These are phyloP conservation scores for Germaria angustata DNA, from an alignment of 2,888 invertebrate species.

Conservation along the genomic window DNA sequence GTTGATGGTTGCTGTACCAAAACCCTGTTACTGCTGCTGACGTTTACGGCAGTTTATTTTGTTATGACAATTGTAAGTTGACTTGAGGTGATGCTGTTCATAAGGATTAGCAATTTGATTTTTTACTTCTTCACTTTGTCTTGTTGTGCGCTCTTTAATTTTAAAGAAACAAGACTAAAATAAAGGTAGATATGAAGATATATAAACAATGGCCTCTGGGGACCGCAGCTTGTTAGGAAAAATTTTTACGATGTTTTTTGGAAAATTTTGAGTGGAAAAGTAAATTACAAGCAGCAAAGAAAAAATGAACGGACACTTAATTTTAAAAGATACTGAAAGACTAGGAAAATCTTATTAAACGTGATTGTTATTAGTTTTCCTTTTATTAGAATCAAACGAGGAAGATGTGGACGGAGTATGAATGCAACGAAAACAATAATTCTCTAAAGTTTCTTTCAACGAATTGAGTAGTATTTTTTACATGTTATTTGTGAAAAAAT, in stretches of 20 bases:
- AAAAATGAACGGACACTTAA: conserved; percentile 32
- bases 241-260: conserved; percentile 25
- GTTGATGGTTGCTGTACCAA: conserved; percentile 15
- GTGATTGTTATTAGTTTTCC: conserved; percentile 30
- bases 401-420: too few species aligned
- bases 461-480: too few species aligned
- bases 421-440: too few species aligned
- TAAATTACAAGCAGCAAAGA: background rate
- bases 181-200: conserved; percentile 27
- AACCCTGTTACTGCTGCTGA: background rate
- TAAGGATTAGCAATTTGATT: conserved; percentile 58
- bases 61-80: conserved; percentile 62
- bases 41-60: conserved; percentile 36
- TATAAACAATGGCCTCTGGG: conserved; percentile 48
- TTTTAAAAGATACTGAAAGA: background rate
- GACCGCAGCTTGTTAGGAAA: conserved; percentile 48
- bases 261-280: background rate
- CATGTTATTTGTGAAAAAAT: too few species aligned
- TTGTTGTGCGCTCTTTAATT: background rate
- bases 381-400: too few species aligned
- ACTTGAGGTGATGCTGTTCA: conserved; percentile 46
- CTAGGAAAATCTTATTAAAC: conserved; percentile 47
- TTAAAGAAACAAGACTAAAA: background rate
- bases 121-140: background rate
- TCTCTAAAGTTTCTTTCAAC: too few species aligned